Evolutionary conservation across 1,140 invertebrate species (phyloP).

Genomic region (Diorhabda carinulata): DNA sequence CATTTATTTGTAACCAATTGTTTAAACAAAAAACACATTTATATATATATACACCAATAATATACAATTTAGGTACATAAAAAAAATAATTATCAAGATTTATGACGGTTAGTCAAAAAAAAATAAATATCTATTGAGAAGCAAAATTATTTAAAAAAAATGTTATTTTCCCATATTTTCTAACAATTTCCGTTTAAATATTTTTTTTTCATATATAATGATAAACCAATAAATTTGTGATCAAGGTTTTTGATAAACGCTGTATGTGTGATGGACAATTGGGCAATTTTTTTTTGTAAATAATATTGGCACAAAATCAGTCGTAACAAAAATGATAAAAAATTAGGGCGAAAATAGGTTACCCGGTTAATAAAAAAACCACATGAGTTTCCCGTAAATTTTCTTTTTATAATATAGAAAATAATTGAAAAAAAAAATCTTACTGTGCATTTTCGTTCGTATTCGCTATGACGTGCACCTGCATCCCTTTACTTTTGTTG

Average conservation of each 20-base stretch:
- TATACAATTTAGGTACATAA: conserved; percentile 23
- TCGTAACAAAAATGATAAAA: conserved; percentile 8
- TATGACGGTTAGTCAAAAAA: too few species aligned
- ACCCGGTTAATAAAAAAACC: neutral
- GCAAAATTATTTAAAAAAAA: too few species aligned
- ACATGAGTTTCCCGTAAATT: neutral
- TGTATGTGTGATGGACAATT: too few species aligned
- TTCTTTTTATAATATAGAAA: neutral
- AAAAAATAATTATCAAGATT: neutral
- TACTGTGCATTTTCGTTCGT: conserved; percentile 26
- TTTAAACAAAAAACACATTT: conserved; percentile 19
- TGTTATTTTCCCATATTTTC: too few species aligned
- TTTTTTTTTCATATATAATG: too few species aligned
- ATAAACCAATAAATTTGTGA: too few species aligned
- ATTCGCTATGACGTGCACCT: conserved; percentile 72
- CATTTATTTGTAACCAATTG: conserved; percentile 22
- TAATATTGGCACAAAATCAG: conserved; percentile 15
- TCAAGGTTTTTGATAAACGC: too few species aligned
- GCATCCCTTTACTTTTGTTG: conserved; percentile 80
- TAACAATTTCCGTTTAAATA: too few species aligned
- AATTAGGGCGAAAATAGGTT: neutral
- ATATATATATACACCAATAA: conserved; percentile 29
- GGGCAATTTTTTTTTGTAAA: neutral
- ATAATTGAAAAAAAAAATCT: neutral
- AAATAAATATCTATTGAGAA: too few species aligned